These are phyloP conservation scores for Verasper variegatus DNA, from an alignment of 2,113 vertebrate species.

Conservation along the genomic window DNA sequence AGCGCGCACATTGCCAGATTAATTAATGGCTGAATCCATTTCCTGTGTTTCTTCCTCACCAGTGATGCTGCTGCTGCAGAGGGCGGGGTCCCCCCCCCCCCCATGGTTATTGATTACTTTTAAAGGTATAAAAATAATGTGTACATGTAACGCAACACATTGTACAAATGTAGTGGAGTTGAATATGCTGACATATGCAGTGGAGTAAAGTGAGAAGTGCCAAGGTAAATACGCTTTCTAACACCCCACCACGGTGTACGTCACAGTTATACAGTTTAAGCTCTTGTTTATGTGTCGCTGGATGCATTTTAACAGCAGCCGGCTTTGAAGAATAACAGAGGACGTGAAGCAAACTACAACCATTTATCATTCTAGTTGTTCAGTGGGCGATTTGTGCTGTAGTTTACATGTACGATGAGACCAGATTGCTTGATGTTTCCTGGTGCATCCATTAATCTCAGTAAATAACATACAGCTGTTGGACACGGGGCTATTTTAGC, in stretches of 20 bases:
- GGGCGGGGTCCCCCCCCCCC: too few relatives aligned
- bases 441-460: slow-evolving; percentile 44
- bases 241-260: background rate
- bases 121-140: too few relatives aligned
- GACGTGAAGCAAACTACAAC: slow-evolving; percentile 12
- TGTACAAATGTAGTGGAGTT: background rate
- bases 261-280: background rate
- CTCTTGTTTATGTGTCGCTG: background rate
- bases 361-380: slow-evolving; percentile 30
- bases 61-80: too few relatives aligned
- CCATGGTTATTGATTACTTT: too few relatives aligned
- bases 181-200: background rate
- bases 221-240: too few relatives aligned
- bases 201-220: background rate
- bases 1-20: too few relatives aligned
- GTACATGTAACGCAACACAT: too few relatives aligned
- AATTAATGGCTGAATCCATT: too few relatives aligned
- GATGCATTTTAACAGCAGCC: background rate
- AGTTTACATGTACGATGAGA: slow-evolving; percentile 33
- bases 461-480: slow-evolving; percentile 71
- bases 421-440: slow-evolving; percentile 61
- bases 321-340: background rate
- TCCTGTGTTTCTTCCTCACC: too few relatives aligned
- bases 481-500: slow-evolving; percentile 65
- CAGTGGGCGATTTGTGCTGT: slow-evolving; percentile 8